Percentiles rank a stretch among this genome's conserved stretches.
These are phyloP conservation scores for Congeria kusceri DNA, from an alignment of 2,888 invertebrate species.

Conservation along the genomic window DNA sequence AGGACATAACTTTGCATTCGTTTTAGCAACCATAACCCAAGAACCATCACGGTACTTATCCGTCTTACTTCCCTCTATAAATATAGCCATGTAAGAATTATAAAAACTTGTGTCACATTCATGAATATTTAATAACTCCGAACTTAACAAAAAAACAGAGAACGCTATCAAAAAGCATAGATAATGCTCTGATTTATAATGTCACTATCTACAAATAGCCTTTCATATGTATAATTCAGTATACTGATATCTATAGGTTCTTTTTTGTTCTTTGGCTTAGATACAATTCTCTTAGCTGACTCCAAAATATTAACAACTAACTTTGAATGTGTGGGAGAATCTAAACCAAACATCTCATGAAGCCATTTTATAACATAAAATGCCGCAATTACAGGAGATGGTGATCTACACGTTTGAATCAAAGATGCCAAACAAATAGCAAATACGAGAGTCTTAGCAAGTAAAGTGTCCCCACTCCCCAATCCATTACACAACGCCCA, in stretches of 20 bases:
- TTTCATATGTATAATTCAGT: not conserved
- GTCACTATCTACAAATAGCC: not conserved
- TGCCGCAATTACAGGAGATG: too few relatives aligned
- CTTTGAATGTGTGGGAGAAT: constrained; percentile 13
- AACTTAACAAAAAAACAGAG: constrained; percentile 31
- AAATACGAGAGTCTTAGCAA: not conserved
- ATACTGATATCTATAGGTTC: constrained; percentile 5
- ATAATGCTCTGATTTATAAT: constrained; percentile 19
- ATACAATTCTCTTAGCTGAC: not conserved
- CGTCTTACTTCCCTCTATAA: constrained; percentile 1
- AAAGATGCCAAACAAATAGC: constrained; percentile 2
- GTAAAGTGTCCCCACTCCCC: not conserved
- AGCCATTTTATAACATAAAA: too few relatives aligned
- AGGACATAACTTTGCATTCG: too few relatives aligned
- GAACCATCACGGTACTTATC: constrained; percentile 9
- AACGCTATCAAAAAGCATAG: constrained; percentile 13
- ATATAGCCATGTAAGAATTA: constrained; percentile 1
- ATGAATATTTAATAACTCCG: constrained; percentile 25
- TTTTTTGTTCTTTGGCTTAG: not conserved
- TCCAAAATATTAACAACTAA: constrained; percentile 16
- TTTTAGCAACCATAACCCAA: too few relatives aligned
- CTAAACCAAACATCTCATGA: constrained; percentile 3
- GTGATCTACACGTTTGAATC: not conserved
- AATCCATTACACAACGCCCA: not conserved
- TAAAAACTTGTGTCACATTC: constrained; percentile 11